Percentiles rank a stretch among this genome's conserved stretches.
Conservation (phyloP, 2,888 invertebrate genomes). For the Apodemia zela region DNA sequence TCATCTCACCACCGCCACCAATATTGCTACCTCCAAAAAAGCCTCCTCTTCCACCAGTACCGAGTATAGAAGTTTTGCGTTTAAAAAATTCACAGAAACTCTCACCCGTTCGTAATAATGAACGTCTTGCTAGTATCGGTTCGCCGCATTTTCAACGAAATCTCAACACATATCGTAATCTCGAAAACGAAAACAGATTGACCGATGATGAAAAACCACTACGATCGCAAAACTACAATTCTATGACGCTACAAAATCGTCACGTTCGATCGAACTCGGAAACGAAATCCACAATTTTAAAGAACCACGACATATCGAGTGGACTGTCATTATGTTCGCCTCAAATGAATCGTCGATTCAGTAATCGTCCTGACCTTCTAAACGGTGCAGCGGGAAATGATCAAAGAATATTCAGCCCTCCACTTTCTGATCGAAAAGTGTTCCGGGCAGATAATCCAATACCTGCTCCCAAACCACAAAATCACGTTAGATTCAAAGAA, state of each 20-base stretch:
- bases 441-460: slow-evolving; percentile 54
- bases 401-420: slow-evolving; percentile 60
- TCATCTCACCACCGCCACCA: slow-evolving; percentile 72
- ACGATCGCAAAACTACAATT: slow-evolving; percentile 59
- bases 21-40: slow-evolving; percentile 84
- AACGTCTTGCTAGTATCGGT: slow-evolving; percentile 82
- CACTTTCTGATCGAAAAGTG: slow-evolving; percentile 53
- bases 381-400: slow-evolving; percentile 66
- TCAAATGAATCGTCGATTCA: slow-evolving; percentile 75
- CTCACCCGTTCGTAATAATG: slow-evolving; percentile 63
- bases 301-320: slow-evolving; percentile 66
- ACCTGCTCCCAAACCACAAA: slow-evolving; percentile 60
- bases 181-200: slow-evolving; percentile 71
- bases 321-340: slow-evolving; percentile 77
- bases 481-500: slow-evolving; percentile 73
- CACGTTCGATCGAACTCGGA: slow-evolving; percentile 72
- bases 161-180: slow-evolving; percentile 78
- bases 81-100: slow-evolving; percentile 72
- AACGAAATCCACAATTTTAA: slow-evolving; percentile 69
- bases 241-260: slow-evolving; percentile 65
- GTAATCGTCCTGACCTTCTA: slow-evolving; percentile 63
- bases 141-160: slow-evolving; percentile 83
- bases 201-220: slow-evolving; percentile 55
- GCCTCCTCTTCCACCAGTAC: slow-evolving; percentile 86
- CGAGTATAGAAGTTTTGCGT: slow-evolving; percentile 81